Evolutionary conservation across 1,140 invertebrate genomes (phyloP), one percentile per base, ranked within the genome.

Genomic region (Lepidotrigona ventralis): DNA sequence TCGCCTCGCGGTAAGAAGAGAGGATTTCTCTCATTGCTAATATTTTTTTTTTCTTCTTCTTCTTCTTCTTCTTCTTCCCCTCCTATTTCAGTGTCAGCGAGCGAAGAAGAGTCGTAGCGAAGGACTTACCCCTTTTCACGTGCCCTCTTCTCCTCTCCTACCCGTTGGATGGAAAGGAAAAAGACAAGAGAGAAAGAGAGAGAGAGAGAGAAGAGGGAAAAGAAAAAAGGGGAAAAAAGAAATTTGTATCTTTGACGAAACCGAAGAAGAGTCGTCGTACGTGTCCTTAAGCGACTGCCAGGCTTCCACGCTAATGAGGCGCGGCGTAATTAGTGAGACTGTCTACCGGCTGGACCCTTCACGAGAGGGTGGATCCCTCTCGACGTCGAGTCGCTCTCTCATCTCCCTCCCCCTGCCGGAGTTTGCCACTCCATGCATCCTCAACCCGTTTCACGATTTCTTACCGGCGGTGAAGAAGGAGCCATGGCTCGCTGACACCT

Each of bases 281-380:
- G 86, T 90, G 86, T 90, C 82, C 88, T 89, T 89, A 89, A 89
- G 88, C 88, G 88, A 89, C 85, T 86, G 74, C 74, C 79, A 72
- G 69, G 85, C 88, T 85, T 89, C 81, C 85, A 92, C 92, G 92
- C 92, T 94, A 94, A 94, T 94, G 93, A 94, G 93, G 93, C 93
- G 91, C 92, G 89, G 92, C 90, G 93, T 94, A 94, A 94, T 94
- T 94, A 94, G 93, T 94, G 93, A 93, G 91, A 93, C 92, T 93
- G 92, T 94, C 93, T 93, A 86, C 82, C 51, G 82, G 74, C 76
- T 86, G 73, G 81, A 88, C 82, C 86, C 87, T 83, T 86, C 72
- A 84, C 76, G 73, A 89, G 79, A 86, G 77, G 79, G 85, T 64
- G 76, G 79, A 89, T 89, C 88, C 84, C 87, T 89, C 88, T 89